Base-by-base conservation (phyloP, 1,140 invertebrate species). In the Leptonema lineaticorne region DNA sequence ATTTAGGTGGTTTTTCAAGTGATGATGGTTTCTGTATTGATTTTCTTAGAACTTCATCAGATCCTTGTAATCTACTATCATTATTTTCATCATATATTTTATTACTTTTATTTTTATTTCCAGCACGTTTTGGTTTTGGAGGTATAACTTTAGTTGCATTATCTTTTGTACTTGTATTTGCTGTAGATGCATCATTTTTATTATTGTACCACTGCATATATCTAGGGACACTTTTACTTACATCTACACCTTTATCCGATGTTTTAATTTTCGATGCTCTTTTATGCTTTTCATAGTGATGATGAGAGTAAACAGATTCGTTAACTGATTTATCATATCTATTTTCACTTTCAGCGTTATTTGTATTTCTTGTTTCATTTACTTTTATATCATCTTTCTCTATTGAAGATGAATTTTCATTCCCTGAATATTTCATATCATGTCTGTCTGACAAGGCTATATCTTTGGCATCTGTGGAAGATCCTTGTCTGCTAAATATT, bases 141-240 rank as follows among this genome's bases (percentile, higher is more conserved):
- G 79, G 81, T 45, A 77, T 72, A 16, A 72, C 63, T 78, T 82
- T 82, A 62, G 79, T 76, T n/a, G 77, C 60, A 73, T 81, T 82
- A n/a, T 73, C 37, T 62, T 50, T 64, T 22, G 18, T 7, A n/a
- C n/a, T n/a, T n/a, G n/a, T n/a, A n/a, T n/a, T n/a, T 18, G 1
- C 33, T 3, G 56, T 37, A 48, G 68, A 56, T 56, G 74, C 66
- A n/a, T 75, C 22, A 69, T 78, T 78, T 71, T 82, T 75, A 69
- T 79, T 84, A 45, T 82, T 85, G 75, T 88, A 89, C 87, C 87
- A 88, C 70, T 88, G 86, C 87, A 89, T 89, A 71, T 89, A 88
- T 71, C 84, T 80, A 7, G 84, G 84, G 46, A 85, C 77, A 75
- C 83, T 85, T 74, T 83, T 83, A 63, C 80, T 77, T 57, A 75